Base-by-base conservation (phyloP, 2,113 vertebrate species). In the Dasypus novemcinctus region DNA sequence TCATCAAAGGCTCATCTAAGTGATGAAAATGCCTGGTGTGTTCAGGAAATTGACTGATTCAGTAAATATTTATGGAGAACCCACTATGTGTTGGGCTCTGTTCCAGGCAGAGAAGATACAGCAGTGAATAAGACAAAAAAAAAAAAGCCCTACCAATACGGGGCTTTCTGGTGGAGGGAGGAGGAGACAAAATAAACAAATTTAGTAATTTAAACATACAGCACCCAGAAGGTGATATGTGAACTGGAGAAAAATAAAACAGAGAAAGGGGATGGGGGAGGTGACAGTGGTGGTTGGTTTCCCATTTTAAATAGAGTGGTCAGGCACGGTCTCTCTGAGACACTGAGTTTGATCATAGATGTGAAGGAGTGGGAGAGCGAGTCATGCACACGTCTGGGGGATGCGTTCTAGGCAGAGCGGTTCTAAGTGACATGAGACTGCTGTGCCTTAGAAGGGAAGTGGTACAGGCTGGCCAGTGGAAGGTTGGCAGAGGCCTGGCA, bases 401-500 rank as follows among this genome's bases (percentile, higher is more conserved):
- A 11, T 27, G 4, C 7, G 0, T 38, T 85, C 14, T 49, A 20
- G 54, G 33, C 9, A 1, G 8, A 38, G 21, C 20, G 71, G 0
- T 49, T n/a, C 5, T 8, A 5, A 52, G 3, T 36, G 33, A 49
- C 63, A 41, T 38, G 33, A 87, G 41, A 27, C 81, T 54, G 29
- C 59, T 8, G 25, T 74, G 27, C 59, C 57, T 33, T 12, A 59
- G 18, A 52, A 64, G 69, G 57, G 15, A 63, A 57, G 64, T 57
- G 6, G 46, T 23, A 25, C 36, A 11, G 59, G 36, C 75, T 27
- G 11, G 4, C 5, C 33, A 41, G 9, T 61, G 38, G 52, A 31
- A 41, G 63, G 43, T 29, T 21, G 83, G 27, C 31, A 23, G 36
- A 59, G 27, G 13, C 29, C 0, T 0, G 38, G 8, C 31, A 4